These are phyloP conservation scores for Phalacrocorax pelagicus DNA, from an alignment of 2,113 vertebrate genomes.

Conservation along the genomic window DNA sequence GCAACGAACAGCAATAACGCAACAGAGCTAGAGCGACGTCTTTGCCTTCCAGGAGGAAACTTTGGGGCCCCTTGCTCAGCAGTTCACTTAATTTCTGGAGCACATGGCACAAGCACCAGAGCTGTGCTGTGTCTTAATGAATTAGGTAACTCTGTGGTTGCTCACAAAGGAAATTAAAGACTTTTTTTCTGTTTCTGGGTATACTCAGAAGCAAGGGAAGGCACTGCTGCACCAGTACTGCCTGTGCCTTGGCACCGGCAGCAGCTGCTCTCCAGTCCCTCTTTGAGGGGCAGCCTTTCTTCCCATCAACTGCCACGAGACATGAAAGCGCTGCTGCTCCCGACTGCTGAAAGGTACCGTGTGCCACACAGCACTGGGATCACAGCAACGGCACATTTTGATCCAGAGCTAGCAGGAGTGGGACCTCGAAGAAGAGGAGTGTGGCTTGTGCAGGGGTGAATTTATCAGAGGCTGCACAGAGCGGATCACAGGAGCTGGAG, in stretches of 20 bases:
- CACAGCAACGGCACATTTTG: neutral
- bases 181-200: neutral
- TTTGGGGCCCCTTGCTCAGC: accelerated
- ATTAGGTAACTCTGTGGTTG: neutral
- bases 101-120: neutral
- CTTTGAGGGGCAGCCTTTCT: neutral
- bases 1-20: accelerated
- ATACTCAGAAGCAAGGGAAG: neutral
- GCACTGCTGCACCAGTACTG: neutral
- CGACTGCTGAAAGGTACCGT: neutral
- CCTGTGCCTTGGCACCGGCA: neutral
- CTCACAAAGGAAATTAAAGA: neutral
- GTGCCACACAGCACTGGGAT: neutral
- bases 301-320: neutral
- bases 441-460: neutral
- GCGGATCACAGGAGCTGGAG: neutral
- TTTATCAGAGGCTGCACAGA: neutral
- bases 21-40: neutral
- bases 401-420: neutral
- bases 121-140: neutral
- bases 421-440: neutral
- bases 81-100: neutral
- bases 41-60: neutral
- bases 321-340: neutral
- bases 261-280: neutral